A percentile compares a stretch with the other conserved stretches of the same genome.
phyloP scores from a whole-genome alignment of 2,113 vertebrate genomes.

The Hemichromis elongatus region DNA sequence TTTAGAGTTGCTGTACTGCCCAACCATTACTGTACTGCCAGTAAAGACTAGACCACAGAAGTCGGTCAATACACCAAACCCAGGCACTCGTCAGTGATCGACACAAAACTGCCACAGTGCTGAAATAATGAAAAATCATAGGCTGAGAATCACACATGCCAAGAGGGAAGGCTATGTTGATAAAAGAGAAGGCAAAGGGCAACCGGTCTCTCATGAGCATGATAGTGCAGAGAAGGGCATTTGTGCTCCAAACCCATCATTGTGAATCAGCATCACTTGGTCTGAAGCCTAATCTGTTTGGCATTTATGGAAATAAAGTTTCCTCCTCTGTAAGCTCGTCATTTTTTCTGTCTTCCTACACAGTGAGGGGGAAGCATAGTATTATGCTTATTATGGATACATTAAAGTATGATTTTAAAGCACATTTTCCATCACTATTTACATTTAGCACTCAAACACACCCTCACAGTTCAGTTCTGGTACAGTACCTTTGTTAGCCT shows the following conservation, averaged over 20 bases:
- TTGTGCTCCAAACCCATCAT: slow-evolving; percentile 45
- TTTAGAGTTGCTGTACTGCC: neutral
- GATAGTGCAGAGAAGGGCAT: slow-evolving; percentile 71
- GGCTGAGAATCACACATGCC: neutral
- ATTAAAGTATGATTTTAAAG: neutral
- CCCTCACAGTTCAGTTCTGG: neutral
- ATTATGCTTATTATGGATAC: neutral
- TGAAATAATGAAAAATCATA: neutral
- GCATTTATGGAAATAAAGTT: slow-evolving; percentile 20
- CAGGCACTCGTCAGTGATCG: neutral
- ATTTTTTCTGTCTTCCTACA: neutral
- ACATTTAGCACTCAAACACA: neutral
- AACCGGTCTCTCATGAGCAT: slow-evolving; percentile 32
- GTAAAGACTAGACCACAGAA: neutral
- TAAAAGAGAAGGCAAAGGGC: slow-evolving; percentile 12
- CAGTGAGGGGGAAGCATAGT: neutral
- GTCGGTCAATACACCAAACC: neutral
- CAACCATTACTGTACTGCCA: too few species aligned
- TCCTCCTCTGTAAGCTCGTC: neutral
- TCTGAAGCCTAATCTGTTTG: slow-evolving; percentile 10
- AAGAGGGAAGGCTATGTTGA: neutral
- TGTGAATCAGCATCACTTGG: slow-evolving; percentile 15
- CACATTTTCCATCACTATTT: neutral
- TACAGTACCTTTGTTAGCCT: neutral
- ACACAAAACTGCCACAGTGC: neutral